phyloP scores from a whole-genome alignment of 2,113 vertebrate genomes.

The Tragelaphus strepsiceros region DNA sequence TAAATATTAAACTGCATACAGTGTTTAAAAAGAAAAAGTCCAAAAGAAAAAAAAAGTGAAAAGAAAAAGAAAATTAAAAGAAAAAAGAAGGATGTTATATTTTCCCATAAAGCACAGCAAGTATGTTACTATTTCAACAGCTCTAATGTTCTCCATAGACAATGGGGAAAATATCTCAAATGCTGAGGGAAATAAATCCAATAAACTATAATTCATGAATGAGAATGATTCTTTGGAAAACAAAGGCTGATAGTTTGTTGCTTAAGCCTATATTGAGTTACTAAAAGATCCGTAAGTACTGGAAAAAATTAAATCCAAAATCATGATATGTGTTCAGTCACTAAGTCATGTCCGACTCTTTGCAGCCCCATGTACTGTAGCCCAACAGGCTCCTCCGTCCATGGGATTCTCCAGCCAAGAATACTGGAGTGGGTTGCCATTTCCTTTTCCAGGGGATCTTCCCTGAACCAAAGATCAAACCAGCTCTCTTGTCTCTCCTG shows the following conservation, averaged over 20 bases:
- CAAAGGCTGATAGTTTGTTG: not conserved
- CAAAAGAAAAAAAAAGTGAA: not conserved
- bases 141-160: not conserved
- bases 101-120: not conserved
- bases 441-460: not conserved
- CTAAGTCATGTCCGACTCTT: not conserved
- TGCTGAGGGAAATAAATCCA: not conserved
- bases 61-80: not conserved
- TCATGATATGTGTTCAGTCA: not conserved
- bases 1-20: not conserved
- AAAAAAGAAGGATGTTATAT: not conserved
- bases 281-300: not conserved
- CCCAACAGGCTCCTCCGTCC: not conserved
- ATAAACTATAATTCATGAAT: not conserved
- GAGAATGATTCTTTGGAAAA: not conserved
- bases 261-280: not conserved
- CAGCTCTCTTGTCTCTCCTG: not conserved
- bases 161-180: not conserved
- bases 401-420: not conserved
- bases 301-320: not conserved
- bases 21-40: not conserved
- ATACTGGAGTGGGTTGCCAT: not conserved
- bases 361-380: not conserved
- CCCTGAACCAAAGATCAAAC: not conserved
- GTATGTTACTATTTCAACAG: not conserved